phyloP scores from a whole-genome alignment of 2,113 vertebrate genomes.

The Aythya baeri region DNA sequence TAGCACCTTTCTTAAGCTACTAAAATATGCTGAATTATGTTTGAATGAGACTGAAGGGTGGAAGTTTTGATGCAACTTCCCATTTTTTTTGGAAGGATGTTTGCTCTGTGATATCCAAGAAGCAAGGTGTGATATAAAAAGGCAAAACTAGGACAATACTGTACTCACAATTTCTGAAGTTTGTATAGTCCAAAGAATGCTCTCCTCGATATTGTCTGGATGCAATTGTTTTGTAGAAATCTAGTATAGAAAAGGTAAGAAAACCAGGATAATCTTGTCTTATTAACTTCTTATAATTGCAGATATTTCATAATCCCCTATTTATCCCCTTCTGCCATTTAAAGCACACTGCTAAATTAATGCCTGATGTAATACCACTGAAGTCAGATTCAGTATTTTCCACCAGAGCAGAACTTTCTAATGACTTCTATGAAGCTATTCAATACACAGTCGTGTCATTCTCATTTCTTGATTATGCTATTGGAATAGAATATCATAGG shows the following conservation, averaged over 20 bases:
- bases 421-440: not conserved
- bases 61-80: not conserved
- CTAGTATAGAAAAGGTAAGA: slow-evolving; percentile 30
- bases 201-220: slow-evolving; percentile 75
- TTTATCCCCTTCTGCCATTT: not conserved
- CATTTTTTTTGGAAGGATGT: not conserved
- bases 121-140: not conserved
- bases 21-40: not conserved
- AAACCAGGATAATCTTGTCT: not conserved
- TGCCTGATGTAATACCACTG: not conserved
- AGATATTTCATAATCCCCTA: not conserved
- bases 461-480: not conserved
- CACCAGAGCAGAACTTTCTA: not conserved
- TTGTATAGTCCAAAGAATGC: slow-evolving; percentile 79
- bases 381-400: not conserved
- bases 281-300: no score
- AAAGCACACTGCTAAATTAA: not conserved
- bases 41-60: not conserved
- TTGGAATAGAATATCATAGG: not conserved
- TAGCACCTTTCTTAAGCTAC: not conserved
- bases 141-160: not conserved
- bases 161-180: slow-evolving; percentile 81
- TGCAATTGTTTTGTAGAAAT: slow-evolving; percentile 84
- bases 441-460: not conserved
- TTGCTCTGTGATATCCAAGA: not conserved